Conservation (phyloP, 1,140 invertebrate species). For the Papilio glaucus region DNA sequence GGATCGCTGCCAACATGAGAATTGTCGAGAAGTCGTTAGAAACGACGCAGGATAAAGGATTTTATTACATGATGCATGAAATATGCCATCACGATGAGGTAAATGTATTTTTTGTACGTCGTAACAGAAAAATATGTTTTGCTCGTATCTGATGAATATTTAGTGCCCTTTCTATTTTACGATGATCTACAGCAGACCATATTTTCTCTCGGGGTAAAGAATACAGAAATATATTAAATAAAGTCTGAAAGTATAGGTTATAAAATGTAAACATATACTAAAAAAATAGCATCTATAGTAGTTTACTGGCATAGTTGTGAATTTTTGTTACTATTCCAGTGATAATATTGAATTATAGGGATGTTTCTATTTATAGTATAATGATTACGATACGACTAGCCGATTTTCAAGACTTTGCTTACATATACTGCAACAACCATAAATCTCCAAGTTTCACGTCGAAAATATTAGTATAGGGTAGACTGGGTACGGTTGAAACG, state of each 20-base stretch:
- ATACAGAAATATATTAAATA: background rate
- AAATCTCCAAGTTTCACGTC: too few relatives aligned
- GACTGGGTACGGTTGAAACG: too few relatives aligned
- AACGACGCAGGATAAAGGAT: conserved; percentile 37
- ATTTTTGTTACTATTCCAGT: background rate
- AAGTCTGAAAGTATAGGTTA: background rate
- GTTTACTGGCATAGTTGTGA: conserved; percentile 3
- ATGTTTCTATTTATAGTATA: background rate
- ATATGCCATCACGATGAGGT: conserved; percentile 27
- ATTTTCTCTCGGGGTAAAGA: background rate
- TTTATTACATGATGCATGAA: conserved; percentile 37
- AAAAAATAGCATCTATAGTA: conserved; percentile 12
- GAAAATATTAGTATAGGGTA: too few relatives aligned
- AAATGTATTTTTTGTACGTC: conserved; percentile 27
- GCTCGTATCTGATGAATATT: conserved; percentile 18
- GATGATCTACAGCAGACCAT: background rate
- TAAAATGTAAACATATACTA: background rate
- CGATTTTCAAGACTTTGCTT: too few relatives aligned
- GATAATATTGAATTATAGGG: background rate
- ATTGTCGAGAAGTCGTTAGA: conserved; percentile 37
- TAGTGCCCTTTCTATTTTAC: conserved; percentile 19
- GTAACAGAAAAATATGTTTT: conserved; percentile 13
- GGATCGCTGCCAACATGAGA: conserved; percentile 32
- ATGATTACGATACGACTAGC: too few relatives aligned
- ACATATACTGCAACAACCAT: too few relatives aligned